phyloP scores from a whole-genome alignment of 1,140 invertebrate genomes.

The Drosophila pallidifrons region DNA sequence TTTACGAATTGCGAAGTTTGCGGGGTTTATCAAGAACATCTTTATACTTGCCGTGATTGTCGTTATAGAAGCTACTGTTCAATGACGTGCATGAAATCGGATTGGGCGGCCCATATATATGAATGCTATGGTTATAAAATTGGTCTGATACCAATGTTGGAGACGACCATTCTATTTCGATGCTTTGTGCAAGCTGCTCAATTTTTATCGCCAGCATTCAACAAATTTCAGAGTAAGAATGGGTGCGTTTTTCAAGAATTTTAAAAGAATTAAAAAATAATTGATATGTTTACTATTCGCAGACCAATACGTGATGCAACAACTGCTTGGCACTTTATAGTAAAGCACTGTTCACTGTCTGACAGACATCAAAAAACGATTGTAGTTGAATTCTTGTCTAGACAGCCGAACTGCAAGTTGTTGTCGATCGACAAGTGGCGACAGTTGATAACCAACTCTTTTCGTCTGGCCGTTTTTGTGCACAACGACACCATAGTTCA shows the following conservation, averaged over 20 bases:
- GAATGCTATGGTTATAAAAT: slow-evolving; percentile 54
- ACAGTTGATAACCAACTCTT: slow-evolving; percentile 33
- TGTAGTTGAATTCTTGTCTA: slow-evolving; percentile 37
- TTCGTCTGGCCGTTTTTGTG: slow-evolving; percentile 58
- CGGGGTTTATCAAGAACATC: slow-evolving; percentile 37
- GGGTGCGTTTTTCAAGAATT: slow-evolving; percentile 34
- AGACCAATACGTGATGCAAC: slow-evolving; percentile 36
- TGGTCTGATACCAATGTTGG: slow-evolving; percentile 57
- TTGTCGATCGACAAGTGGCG: slow-evolving; percentile 36
- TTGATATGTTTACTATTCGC: no score
- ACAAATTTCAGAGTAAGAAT: neutral
- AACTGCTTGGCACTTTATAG: slow-evolving; percentile 46
- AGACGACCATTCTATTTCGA: slow-evolving; percentile 38
- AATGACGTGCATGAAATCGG: slow-evolving; percentile 28
- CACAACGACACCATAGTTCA: slow-evolving; percentile 41
- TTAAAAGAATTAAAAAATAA: neutral
- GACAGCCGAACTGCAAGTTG: slow-evolving; percentile 21
- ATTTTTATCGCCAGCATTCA: slow-evolving; percentile 34
- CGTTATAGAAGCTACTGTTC: slow-evolving; percentile 56
- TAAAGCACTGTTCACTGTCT: slow-evolving; percentile 15
- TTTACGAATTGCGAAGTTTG: slow-evolving; percentile 55
- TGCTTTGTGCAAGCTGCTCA: slow-evolving; percentile 40
- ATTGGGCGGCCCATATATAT: slow-evolving; percentile 24
- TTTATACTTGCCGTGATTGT: slow-evolving; percentile 54
- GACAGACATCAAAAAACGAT: slow-evolving; percentile 14